Evolutionary conservation across 2,888 invertebrate species (phyloP).

Genomic region (Dyspetes luteomarginatus): DNA sequence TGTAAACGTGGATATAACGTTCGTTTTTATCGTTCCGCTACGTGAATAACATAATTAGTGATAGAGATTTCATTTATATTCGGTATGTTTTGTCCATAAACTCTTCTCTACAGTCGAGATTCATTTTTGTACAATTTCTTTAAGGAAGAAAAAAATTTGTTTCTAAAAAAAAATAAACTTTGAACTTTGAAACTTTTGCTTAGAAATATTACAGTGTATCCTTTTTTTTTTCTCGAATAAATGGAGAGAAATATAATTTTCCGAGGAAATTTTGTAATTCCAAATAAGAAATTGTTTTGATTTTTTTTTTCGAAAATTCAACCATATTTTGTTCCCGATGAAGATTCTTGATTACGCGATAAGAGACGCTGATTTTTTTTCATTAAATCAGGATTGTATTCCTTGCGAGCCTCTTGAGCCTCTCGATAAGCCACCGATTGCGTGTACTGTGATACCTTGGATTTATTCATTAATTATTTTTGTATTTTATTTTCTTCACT

Average conservation of each 20-base stretch:
- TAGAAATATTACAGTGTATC: constrained; percentile 6
- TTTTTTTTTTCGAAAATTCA: neutral
- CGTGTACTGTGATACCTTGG: constrained; percentile 73
- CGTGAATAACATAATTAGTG: constrained; percentile 40
- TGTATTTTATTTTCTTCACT: neutral
- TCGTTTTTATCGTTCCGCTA: constrained; percentile 39
- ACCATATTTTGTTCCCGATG: constrained; percentile 15
- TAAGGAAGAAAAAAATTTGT: constrained; percentile 4
- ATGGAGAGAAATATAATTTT: neutral
- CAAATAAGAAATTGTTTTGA: too few species aligned
- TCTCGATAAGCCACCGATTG: constrained; percentile 70
- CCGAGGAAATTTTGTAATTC: too few species aligned
- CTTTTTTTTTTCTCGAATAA: neutral
- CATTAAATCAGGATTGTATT: constrained; percentile 67
- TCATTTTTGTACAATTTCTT: constrained; percentile 11
- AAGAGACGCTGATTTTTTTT: constrained; percentile 63
- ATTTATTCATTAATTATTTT: constrained; percentile 57
- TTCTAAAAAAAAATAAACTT: too few species aligned
- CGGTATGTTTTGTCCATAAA: constrained; percentile 23
- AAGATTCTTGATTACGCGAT: constrained; percentile 31
- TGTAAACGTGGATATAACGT: constrained; percentile 5
- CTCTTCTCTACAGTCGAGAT: constrained; percentile 20
- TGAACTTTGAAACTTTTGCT: neutral
- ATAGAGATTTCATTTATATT: constrained; percentile 48
- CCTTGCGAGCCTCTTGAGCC: constrained; percentile 66